Evolutionary conservation across 2,113 vertebrate genomes (phyloP).

Genomic region (Rhineura floridana): DNA sequence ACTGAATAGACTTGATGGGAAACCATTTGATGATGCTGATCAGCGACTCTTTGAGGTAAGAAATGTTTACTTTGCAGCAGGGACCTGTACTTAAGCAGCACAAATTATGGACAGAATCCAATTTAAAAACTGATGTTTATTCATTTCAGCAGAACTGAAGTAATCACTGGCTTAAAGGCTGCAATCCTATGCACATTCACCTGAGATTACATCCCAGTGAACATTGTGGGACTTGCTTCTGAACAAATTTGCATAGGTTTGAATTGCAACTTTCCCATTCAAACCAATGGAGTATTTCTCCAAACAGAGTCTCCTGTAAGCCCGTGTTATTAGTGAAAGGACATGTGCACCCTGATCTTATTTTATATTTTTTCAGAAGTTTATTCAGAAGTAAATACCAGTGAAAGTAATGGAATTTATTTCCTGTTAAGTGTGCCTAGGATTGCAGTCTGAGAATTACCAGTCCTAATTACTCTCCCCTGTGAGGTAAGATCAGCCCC

Average conservation of each 20-base stretch:
- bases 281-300: background rate
- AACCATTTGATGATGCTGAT: conserved; percentile 95
- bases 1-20: conserved; percentile 94
- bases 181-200: background rate
- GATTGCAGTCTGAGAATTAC: background rate
- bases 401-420: background rate
- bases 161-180: background rate
- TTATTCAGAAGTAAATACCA: background rate
- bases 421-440: background rate
- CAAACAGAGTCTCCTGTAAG: background rate
- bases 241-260: background rate
- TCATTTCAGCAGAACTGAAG: background rate
- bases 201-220: background rate
- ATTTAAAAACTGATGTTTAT: background rate
- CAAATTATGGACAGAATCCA: background rate
- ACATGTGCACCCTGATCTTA: too few species aligned
- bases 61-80: conserved; percentile 26
- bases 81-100: background rate
- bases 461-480: too few species aligned
- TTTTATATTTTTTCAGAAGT: background rate
- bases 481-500: too few species aligned
- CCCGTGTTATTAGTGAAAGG: background rate
- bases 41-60: conserved; percentile 97
- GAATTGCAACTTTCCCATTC: background rate
- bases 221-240: background rate